Evolutionary conservation across 2,888 invertebrate genomes (phyloP).

Genomic region (Apocheima hispidaria): DNA sequence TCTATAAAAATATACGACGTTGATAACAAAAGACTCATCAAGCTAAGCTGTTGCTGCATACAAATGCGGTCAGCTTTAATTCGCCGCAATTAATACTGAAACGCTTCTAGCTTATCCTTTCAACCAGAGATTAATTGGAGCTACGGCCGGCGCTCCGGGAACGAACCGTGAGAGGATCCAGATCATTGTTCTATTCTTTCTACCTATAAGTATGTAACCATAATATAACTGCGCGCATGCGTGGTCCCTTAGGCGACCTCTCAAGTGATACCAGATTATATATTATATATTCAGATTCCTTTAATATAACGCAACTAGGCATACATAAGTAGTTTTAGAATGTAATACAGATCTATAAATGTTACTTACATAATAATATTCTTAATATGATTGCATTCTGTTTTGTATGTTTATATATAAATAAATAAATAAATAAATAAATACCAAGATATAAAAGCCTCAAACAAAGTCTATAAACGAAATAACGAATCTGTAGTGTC

Average conservation of each 20-base stretch:
- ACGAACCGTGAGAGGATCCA: slow-evolving; percentile 62
- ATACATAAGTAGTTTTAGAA: too few relatives aligned
- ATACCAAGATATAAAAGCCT: slow-evolving; percentile 47
- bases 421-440: too few relatives aligned
- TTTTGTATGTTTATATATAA: too few relatives aligned
- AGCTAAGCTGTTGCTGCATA: slow-evolving; percentile 27
- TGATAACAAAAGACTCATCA: slow-evolving; percentile 22
- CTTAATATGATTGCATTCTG: too few relatives aligned
- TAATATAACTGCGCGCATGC: slow-evolving; percentile 38
- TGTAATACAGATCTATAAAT: too few relatives aligned
- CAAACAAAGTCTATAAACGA: too few relatives aligned
- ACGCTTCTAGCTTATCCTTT: slow-evolving; percentile 44
- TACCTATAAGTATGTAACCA: slow-evolving; percentile 10
- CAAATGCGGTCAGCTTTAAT: slow-evolving; percentile 30
- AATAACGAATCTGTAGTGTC: too few relatives aligned
- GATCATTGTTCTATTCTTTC: slow-evolving; percentile 60
- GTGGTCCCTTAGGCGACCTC: slow-evolving; percentile 35
- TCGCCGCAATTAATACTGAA: slow-evolving; percentile 35
- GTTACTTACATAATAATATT: too few relatives aligned
- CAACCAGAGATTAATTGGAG: slow-evolving; percentile 53
- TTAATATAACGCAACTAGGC: too few relatives aligned
- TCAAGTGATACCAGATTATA: slow-evolving; percentile 24
- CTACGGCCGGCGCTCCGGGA: slow-evolving; percentile 46
- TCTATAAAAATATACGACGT: slow-evolving; percentile 11
- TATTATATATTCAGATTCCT: too few relatives aligned